These are phyloP conservation scores for Crypturellus undulatus DNA, from an alignment of 2,113 vertebrate genomes.

Conservation along the genomic window DNA sequence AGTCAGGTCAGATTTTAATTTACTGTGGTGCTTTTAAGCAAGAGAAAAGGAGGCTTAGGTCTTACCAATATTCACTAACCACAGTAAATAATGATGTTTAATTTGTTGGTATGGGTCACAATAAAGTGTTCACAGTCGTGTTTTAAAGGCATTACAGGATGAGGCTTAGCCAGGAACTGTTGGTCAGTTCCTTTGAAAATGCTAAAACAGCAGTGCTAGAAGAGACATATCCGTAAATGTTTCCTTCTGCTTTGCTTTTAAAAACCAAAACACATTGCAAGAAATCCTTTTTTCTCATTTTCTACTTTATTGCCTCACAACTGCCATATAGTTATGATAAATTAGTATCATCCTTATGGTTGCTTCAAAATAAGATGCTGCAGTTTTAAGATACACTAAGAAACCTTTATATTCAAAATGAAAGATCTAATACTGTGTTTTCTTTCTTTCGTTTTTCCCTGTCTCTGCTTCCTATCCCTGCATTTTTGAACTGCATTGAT, in stretches of 20 bases:
- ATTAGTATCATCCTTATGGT: neutral
- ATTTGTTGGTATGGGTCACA: neutral
- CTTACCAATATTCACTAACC: neutral
- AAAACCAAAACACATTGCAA: neutral
- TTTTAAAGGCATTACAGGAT: neutral
- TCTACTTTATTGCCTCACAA: neutral
- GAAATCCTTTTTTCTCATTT: neutral
- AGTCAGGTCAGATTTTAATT: neutral
- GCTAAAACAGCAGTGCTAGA: neutral
- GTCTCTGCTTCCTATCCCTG: neutral
- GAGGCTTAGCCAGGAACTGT: neutral
- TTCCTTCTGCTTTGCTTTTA: neutral
- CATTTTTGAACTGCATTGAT: neutral
- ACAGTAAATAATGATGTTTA: neutral
- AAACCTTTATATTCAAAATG: neutral
- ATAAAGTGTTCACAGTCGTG: neutral
- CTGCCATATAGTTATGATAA: neutral
- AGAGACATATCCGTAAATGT: fast-evolving
- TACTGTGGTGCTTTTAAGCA: neutral
- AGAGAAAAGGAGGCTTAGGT: neutral
- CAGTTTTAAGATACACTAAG: neutral
- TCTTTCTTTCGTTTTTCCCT: neutral
- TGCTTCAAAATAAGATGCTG: neutral
- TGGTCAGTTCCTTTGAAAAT: neutral
- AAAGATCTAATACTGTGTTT: neutral